A percentile compares a stretch with the other conserved stretches of the same genome.
Evolutionary conservation across 2,888 invertebrate genomes (phyloP).

Genomic region (Fragum fragum): DNA sequence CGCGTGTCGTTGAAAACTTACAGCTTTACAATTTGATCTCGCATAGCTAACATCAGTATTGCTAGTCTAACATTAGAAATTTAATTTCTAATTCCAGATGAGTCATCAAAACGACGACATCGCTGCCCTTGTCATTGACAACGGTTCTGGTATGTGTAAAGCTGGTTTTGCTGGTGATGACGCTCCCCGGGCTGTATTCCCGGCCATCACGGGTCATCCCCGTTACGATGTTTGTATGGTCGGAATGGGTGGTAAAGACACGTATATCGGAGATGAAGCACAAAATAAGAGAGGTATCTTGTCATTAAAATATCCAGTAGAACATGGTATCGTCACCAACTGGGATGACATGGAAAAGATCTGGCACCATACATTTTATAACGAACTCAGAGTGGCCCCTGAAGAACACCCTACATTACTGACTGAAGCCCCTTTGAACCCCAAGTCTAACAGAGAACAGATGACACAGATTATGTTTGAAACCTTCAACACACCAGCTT

Average conservation of each 20-base stretch:
- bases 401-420: conserved; percentile 90
- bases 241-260: conserved; percentile 80
- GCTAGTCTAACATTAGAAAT: not conserved
- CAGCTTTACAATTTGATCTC: not conserved
- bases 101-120: conserved; percentile 15
- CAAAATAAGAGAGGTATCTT: conserved; percentile 80
- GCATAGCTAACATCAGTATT: not conserved
- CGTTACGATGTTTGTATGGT: conserved; percentile 48
- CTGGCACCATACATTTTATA: conserved; percentile 86
- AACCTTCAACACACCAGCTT: conserved; percentile 96
- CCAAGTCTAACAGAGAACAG: conserved; percentile 97
- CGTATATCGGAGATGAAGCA: conserved; percentile 82
- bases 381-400: conserved; percentile 87
- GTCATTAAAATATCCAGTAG: conserved; percentile 82
- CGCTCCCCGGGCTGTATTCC: conserved; percentile 29
- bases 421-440: conserved; percentile 96
- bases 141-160: conserved; percentile 33
- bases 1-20: not conserved
- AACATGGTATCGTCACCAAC: conserved; percentile 88
- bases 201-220: conserved; percentile 21
- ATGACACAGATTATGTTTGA: conserved; percentile 90
- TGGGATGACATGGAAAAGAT: conserved; percentile 86
- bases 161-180: conserved; percentile 30
- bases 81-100: conserved; percentile 19
- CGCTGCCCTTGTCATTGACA: conserved; percentile 27